Base-by-base conservation (phyloP, 2,113 vertebrate genomes). In the Phalacrocorax carbo region DNA sequence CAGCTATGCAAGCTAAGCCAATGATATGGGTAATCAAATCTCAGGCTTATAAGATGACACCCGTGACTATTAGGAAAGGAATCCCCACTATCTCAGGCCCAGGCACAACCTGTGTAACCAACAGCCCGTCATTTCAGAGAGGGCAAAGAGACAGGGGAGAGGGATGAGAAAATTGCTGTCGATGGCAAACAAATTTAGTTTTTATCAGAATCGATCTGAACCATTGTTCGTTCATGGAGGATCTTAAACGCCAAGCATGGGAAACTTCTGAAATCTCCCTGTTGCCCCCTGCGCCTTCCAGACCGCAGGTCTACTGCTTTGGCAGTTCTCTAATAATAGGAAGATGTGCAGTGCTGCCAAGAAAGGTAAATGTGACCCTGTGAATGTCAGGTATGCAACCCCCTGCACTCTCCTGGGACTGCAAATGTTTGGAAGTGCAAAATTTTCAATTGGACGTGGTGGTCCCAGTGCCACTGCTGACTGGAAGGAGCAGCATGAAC, bases 1-100 rank as follows among this genome's bases (percentile, higher is more conserved):
- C 86, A 96, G 95, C 93, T 97, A 95, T 94, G 94, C 86, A 96
- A 95, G 94, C 94, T 97, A 96, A 97, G 96, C 80, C 95, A 97
- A 84, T 95, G 96, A 95, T 66, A 94, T 93, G 92, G 94, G 90
- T 96, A 96, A 97, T 97, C 96, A 96, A 96, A 97, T 96, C 60
- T 88, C 71, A 85, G 81, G 80, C 76, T 97, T 96, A 66, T 75
- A 94, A 94, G 90, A 87, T 89, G 94, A 95, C 92, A 97, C 95
- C 90, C 96, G 94, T 97, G 94, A 94, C 94, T 92, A 29, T 89
- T 57, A 81, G 80, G 68, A 88, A 90, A 93, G 94, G 88, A 96
- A 96, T 89, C 91, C 91, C 94, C 84, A 29, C 46, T 38, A 44
- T 38, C 57, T 73, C 44, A 12, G 40, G 20, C 36, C 22, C 29